Conservation (phyloP, 2,797 vertebrate genomes). For the Molossus alvarezi region DNA sequence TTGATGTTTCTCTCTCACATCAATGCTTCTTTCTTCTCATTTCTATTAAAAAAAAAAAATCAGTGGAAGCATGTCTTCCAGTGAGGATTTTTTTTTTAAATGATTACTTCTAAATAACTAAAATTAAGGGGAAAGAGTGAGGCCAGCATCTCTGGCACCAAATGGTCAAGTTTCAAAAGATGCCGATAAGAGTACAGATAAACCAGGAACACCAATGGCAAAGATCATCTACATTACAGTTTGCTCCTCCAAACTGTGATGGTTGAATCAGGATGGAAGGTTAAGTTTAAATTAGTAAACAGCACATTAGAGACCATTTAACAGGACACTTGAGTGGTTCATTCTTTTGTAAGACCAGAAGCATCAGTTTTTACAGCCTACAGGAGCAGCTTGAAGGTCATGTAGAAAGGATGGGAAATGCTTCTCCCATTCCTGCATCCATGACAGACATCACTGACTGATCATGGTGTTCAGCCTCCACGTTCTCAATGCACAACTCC, state of each 20-base stretch:
- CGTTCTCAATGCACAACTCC: background rate
- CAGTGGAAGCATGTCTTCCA: background rate
- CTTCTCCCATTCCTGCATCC: background rate
- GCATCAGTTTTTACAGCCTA: background rate
- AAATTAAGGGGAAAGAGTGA: background rate
- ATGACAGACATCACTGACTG: background rate
- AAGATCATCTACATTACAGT: background rate
- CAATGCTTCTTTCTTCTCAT: background rate
- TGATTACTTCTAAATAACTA: background rate
- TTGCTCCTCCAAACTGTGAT: background rate
- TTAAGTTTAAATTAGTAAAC: background rate
- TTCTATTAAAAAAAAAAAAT: background rate
- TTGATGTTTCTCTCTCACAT: too few species aligned
- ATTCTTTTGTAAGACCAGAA: background rate
- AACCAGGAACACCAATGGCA: background rate
- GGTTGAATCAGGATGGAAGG: background rate
- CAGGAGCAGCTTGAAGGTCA: background rate
- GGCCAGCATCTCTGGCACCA: background rate
- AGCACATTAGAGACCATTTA: background rate
- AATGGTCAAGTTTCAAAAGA: background rate
- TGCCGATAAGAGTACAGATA: background rate
- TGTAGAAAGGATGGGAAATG: background rate
- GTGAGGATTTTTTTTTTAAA: background rate
- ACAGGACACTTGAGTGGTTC: background rate
- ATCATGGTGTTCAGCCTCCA: background rate